These are phyloP conservation scores for Listronotus bonariensis DNA, from an alignment of 1,140 invertebrate genomes.

Conservation along the genomic window DNA sequence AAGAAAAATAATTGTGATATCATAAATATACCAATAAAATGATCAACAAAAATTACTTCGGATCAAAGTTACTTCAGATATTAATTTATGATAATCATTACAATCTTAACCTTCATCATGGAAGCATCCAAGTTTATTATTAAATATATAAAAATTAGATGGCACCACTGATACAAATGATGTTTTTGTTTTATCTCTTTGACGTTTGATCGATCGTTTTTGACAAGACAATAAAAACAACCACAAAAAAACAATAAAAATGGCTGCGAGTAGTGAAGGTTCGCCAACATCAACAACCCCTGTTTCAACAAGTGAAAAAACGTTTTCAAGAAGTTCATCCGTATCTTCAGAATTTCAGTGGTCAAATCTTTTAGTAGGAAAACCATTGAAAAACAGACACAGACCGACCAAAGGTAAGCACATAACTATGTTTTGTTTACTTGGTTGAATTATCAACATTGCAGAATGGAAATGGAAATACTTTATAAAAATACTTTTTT, in stretches of 20 bases:
- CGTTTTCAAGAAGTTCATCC: constrained; percentile 58
- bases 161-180: no score
- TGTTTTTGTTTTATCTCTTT: background rate
- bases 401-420: constrained; percentile 34
- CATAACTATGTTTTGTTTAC: background rate
- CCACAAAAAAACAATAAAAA: constrained; percentile 48
- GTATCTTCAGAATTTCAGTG: constrained; percentile 61
- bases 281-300: constrained; percentile 62
- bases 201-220: background rate
- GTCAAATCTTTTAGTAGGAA: constrained; percentile 58
- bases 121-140: no score
- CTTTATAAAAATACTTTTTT: no score
- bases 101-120: no score
- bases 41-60: no score
- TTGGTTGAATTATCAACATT: background rate
- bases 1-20: no score
- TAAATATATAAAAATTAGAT: no score
- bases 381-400: constrained; percentile 54
- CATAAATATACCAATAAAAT: no score
- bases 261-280: constrained; percentile 61
- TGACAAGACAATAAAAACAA: constrained; percentile 4
- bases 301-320: constrained; percentile 55
- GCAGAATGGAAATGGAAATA: no score
- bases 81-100: no score
- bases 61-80: no score